A percentile compares a stretch with the other conserved stretches of the same genome.
These are phyloP conservation scores for Ophiothrix spiculata DNA, from an alignment of 35 echinoderm and acorn worm species.

Conservation along the genomic window DNA sequence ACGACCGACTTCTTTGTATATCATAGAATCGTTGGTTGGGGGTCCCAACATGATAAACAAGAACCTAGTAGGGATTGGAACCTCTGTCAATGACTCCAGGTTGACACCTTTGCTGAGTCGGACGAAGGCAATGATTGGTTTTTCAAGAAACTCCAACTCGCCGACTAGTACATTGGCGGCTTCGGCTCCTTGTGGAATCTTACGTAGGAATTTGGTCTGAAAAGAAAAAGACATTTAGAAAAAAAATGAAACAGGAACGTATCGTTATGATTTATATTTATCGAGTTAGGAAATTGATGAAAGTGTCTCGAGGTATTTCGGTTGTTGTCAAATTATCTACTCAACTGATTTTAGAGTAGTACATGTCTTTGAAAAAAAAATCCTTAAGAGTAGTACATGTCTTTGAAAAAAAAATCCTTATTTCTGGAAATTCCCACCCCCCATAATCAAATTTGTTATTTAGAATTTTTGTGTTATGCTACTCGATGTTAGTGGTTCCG, in stretches of 20 bases:
- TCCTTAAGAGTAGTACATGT: too few relatives aligned
- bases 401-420: too few relatives aligned
- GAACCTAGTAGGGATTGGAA: conserved; percentile 84
- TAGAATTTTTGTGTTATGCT: too few relatives aligned
- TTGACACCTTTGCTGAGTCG: conserved; percentile 43
- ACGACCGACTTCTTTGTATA: conserved; percentile 83
- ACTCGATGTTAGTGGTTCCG: too few relatives aligned
- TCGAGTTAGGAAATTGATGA: too few relatives aligned
- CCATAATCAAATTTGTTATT: too few relatives aligned
- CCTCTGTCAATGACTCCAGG: conserved; percentile 71
- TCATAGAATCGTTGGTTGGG: conserved; percentile 52
- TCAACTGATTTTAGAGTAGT: too few relatives aligned
- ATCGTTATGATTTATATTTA: too few relatives aligned
- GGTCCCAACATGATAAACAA: conserved; percentile 81
- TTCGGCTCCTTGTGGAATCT: conserved; percentile 79
- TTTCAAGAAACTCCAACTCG: conserved; percentile 68
- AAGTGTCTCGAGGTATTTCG: too few relatives aligned
- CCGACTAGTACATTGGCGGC: conserved; percentile 81
- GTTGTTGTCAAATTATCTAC: too few relatives aligned
- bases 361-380: too few relatives aligned
- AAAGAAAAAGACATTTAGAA: background rate
- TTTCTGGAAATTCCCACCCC: too few relatives aligned
- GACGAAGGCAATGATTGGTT: conserved; percentile 69
- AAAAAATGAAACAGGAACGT: background rate
- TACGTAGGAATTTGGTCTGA: conserved; percentile 71